Conservation (phyloP, 2,888 invertebrate genomes). For the Perizoma affinitatum region DNA sequence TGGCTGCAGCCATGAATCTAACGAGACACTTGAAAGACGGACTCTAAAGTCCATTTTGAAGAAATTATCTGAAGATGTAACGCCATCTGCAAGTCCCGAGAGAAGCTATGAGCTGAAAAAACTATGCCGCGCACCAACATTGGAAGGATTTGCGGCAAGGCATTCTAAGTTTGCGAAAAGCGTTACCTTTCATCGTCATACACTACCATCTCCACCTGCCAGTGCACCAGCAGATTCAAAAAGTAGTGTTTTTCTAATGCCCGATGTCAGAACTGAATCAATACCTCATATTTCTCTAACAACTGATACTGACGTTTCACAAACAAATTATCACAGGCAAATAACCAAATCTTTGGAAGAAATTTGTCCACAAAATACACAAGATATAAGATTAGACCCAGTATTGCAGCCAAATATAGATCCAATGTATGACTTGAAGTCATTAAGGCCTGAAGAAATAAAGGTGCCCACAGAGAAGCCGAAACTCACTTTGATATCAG, state of each 20-base stretch:
- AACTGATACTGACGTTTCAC: conserved; percentile 43
- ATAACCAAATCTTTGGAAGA: conserved; percentile 44
- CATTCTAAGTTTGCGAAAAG: conserved; percentile 95
- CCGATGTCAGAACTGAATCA: conserved; percentile 50
- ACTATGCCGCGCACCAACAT: conserved; percentile 91
- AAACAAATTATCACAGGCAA: conserved; percentile 49
- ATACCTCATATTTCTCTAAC: conserved; percentile 48
- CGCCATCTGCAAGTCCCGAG: conserved; percentile 75
- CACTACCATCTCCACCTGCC: conserved; percentile 91
- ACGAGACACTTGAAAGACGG: conserved; percentile 92
- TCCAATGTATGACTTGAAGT: conserved; percentile 67
- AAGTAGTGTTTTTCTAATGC: conserved; percentile 66
- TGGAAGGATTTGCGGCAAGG: conserved; percentile 94
- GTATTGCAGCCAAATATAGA: conserved; percentile 62
- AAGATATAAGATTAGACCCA: conserved; percentile 60
- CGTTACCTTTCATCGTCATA: conserved; percentile 94
- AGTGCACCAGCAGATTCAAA: conserved; percentile 71
- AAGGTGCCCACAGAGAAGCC: conserved; percentile 83
- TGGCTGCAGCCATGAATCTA: conserved; percentile 79
- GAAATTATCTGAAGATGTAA: conserved; percentile 89
- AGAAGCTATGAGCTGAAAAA: conserved; percentile 86
- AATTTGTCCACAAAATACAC: conserved; percentile 44
- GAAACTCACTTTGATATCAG: conserved; percentile 81
- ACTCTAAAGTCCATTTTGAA: conserved; percentile 94
- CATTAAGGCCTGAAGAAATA: conserved; percentile 79